These are phyloP conservation scores for Xiphophorus hellerii DNA, from an alignment of 2,113 vertebrate species.

Conservation along the genomic window DNA sequence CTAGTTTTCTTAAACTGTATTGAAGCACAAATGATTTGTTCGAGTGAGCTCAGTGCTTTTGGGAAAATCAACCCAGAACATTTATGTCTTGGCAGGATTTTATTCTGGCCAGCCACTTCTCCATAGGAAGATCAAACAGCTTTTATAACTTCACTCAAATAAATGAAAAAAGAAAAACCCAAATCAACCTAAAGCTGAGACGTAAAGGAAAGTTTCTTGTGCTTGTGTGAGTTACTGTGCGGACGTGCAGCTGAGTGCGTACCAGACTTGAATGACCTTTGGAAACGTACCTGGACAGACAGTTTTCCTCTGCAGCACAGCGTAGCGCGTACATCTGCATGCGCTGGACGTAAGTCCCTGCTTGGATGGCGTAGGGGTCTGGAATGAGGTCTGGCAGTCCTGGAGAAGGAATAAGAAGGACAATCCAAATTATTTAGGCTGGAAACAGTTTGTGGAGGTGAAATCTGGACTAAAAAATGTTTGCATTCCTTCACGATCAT, in stretches of 20 bases:
- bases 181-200: slow-evolving; percentile 20
- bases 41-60: slow-evolving; percentile 63
- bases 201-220: slow-evolving; percentile 24
- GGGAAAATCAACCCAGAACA: slow-evolving; percentile 66
- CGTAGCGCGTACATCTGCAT: slow-evolving; percentile 85
- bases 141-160: slow-evolving; percentile 13
- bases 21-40: slow-evolving; percentile 60
- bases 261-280: slow-evolving; percentile 45
- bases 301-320: slow-evolving; percentile 87
- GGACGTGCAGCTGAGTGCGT: slow-evolving; percentile 12
- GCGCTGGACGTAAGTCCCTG: slow-evolving; percentile 84
- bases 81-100: slow-evolving; percentile 68
- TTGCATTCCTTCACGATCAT: background rate
- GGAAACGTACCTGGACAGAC: slow-evolving; percentile 82
- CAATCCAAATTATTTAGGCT: background rate
- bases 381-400: slow-evolving; percentile 85
- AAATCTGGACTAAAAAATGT: background rate
- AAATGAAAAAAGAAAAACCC: background rate
- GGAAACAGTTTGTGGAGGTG: background rate
- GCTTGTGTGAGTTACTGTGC: slow-evolving; percentile 16
- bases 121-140: slow-evolving; percentile 40
- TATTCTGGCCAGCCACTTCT: slow-evolving; percentile 43
- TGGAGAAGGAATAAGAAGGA: slow-evolving; percentile 48
- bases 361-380: slow-evolving; percentile 85
- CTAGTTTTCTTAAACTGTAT: slow-evolving; percentile 39